Base-by-base conservation (phyloP, 2,797 vertebrate species). In the Phoebastria nigripes region DNA sequence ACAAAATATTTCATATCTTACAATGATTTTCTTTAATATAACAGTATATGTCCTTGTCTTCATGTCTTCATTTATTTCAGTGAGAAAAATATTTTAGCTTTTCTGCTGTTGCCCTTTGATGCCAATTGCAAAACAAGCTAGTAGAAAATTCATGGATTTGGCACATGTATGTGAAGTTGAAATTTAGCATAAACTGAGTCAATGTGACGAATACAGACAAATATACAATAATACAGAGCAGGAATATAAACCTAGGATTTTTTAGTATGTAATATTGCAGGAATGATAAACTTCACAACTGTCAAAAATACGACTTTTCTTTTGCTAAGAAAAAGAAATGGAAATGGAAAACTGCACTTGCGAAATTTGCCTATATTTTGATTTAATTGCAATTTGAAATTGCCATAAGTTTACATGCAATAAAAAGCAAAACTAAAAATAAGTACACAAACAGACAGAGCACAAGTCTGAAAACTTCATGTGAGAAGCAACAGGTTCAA, bases 231-330 rank as follows among this genome's bases (percentile, higher is more conserved):
- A 84, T 39, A 63, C 4, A 49, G 24, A 69, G 18, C 11, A 61
- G 26, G 22, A 83, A 58, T 8, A 72, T 20, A 69, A 58, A 52
- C 6, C 2, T 12, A 59, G 24, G 29, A 65, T 61, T 54, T 84
- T 22, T 35, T 52, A 16, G 0, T 19, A 18, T 17, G 7, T 15
- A 76, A n/a, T 49, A 25, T 8, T 4, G 0, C 22, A 88, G 12
- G 7, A 11, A 42, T 29, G 18, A 80, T 52, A 37, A 93, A 63
- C 41, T 52, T 81, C 31, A 59, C 4, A 80, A 12, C 19, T 72
- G 18, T 47, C 1, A 3, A 76, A 61, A 78, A 44, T 31, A 58
- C 22, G 10, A 44, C 1, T 8, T 39, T 58, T 58, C 21, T 66
- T 71, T 49, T 31, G 12, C 29, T 37, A 86, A 65, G 12, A 54